Base-by-base conservation (phyloP, 2,113 vertebrate genomes). In the Falcunculus frontatus region DNA sequence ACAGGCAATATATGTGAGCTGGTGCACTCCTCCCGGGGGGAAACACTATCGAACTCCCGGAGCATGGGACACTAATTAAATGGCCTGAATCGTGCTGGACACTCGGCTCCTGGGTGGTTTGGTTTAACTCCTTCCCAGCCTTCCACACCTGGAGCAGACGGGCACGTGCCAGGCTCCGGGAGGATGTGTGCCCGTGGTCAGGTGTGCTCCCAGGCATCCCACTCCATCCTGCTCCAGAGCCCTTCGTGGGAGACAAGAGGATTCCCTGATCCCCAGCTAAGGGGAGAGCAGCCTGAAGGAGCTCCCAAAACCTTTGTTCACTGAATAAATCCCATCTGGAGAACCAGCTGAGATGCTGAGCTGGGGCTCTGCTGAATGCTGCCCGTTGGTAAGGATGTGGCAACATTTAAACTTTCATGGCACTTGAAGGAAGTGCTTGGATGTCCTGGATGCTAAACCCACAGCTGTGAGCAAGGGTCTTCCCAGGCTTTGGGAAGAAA, bases 31-130 rank as follows among this genome's bases (percentile, higher is more conserved):
- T 97, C 96, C 97, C 96, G 52, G 87, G 95, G 97, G 96, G 89
- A 70, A 97, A 97, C 95, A 56, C 96, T 85, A 89, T 87, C 57
- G 68, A 96, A 46, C 62, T 35, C 82, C 93, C 41, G 9, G 55
- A 97, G 96, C 90, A 5, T 2, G 94, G 96, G 97, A 95, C 95
- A 77, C 94, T 95, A 93, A 97, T 98, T 96, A 96, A 97, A 94
- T 20, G 78, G 84, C 68, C 89, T 27, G 74, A 74, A 65, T 53
- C 81, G 22, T 2, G 77, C 93, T 70, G 90, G 95, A 84, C 92
- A 63, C 25, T 32, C 16, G 16, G 67, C 69, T 55, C 70, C 42
- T 3, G 77, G 33, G 11, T 46, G 84, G 6, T 41, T 19, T 5
- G 9, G 2, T 42, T 65, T 93, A 94, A 88, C 90, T 60, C 91